These are phyloP conservation scores for Origma solitaria DNA, from an alignment of 2,113 vertebrate species.

Conservation along the genomic window DNA sequence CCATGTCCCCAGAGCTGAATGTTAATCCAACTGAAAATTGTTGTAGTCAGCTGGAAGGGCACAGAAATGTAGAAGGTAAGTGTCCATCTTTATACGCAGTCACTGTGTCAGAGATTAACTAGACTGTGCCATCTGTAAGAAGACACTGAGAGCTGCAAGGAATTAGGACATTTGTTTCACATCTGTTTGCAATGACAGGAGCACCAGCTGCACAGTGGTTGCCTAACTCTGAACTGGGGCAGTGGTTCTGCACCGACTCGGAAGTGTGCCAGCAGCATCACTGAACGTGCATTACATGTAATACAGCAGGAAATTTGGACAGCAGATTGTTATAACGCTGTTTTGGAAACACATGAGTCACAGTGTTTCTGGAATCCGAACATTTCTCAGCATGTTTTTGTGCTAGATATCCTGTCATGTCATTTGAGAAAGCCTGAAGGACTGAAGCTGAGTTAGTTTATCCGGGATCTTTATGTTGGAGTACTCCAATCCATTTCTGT, in stretches of 20 bases:
- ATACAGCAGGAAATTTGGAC: constrained; percentile 21
- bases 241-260: constrained; percentile 6
- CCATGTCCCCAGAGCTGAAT: neutral
- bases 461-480: neutral
- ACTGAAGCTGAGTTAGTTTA: neutral
- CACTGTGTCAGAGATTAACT: neutral
- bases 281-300: neutral
- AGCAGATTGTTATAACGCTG: constrained; percentile 17
- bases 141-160: neutral
- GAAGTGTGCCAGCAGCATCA: constrained; percentile 8
- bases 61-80: neutral
- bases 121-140: neutral
- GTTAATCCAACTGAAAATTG: neutral
- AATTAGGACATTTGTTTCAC: neutral
- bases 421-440: neutral
- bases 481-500: neutral
- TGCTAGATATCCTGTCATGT: neutral
- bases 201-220: neutral
- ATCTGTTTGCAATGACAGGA: neutral
- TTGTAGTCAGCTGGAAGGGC: neutral
- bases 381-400: constrained; percentile 29
- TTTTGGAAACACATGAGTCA: constrained; percentile 54
- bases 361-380: constrained; percentile 12
- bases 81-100: neutral
- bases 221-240: neutral